Conservation (phyloP, 2,113 vertebrate genomes). For the Macquaria australasica region DNA sequence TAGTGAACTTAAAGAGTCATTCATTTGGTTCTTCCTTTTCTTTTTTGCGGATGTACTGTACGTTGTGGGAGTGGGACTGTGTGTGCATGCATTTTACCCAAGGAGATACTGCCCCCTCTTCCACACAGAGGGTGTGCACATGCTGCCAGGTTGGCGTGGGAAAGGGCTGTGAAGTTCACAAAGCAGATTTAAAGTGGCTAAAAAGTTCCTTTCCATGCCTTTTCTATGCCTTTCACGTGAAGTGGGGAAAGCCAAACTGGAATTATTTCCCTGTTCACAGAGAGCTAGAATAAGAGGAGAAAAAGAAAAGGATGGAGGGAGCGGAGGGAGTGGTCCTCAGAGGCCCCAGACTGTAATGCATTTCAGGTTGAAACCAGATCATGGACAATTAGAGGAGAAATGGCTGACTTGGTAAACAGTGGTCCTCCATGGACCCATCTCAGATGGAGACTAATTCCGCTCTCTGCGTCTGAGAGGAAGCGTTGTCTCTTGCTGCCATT, state of each 20-base stretch:
- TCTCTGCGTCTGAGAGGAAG: conserved; percentile 49
- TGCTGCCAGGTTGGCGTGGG: conserved; percentile 63
- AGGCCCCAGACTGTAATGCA: conserved; percentile 60
- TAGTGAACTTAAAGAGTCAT: conserved; percentile 2
- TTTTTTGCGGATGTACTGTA: conserved; percentile 5
- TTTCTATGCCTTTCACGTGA: conserved; percentile 46
- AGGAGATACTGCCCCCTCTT: neutral
- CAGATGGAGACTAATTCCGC: conserved; percentile 57
- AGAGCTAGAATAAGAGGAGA: conserved; percentile 1
- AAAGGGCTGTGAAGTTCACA: conserved; percentile 71
- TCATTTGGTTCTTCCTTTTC: conserved; percentile 7
- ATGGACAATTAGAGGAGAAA: conserved; percentile 73
- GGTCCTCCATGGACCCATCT: conserved; percentile 58
- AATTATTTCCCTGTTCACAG: conserved; percentile 45
- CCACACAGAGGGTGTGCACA: conserved; percentile 12
- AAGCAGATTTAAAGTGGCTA: conserved; percentile 69
- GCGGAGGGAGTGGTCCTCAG: conserved; percentile 40
- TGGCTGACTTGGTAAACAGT: conserved; percentile 73
- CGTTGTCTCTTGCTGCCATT: conserved; percentile 57
- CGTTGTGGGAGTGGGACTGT: neutral
- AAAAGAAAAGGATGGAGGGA: conserved; percentile 12
- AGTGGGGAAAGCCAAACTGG: conserved; percentile 42
- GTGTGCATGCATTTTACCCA: conserved; percentile 6
- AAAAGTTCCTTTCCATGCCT: conserved; percentile 59
- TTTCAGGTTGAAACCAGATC: conserved; percentile 73